Evolutionary conservation across 1,140 invertebrate species (phyloP), one percentile per base, ranked within the genome.

Genomic region (Sinonovacula constricta): DNA sequence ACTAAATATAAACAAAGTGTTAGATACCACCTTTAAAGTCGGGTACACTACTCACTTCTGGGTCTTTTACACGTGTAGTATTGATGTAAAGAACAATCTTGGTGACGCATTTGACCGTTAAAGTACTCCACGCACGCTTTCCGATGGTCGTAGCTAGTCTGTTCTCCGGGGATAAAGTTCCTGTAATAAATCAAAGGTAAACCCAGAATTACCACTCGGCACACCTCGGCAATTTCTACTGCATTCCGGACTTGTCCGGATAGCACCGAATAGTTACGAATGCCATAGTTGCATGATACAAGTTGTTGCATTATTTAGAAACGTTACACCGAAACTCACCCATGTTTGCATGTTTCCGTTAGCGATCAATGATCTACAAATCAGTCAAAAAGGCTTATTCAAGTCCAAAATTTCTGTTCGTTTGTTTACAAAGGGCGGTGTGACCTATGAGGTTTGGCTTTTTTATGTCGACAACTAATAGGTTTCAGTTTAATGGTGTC

Each of bases 31-130:
- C 39, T 45, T 45, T 18, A 45, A 45, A 18, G 39, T 45, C 7
- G 18, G 39, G 18, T 12, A 15, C 2, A 34, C 28, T 18, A 74
- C 70, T 24, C 39, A 76, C 72, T 30, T 67, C 72, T 66, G 10
- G 72, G 14, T 22, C 72, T 31, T 49, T 76, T 22, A 39, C 72
- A 76, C n/a, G 65, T 59, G n/a, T 66, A 76, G 34, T 57, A 76
- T 26, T 67, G 60, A 2, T 22, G 57, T 24, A 49, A 24, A 28
- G 63, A 45, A 45, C 72, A 76, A 36, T 59, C 28, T 5, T 57
- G 28, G 56, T 76, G 72, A 18, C 53, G 18, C 26, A 76, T n/a
- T 3, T 33, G 49, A 12, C 63, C 63, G 49, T 76, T 76, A 31
- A 33, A 67, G n/a, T 63, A 65, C 28, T 66, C 45, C 30, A 76